phyloP scores from a whole-genome alignment of 2,888 invertebrate species.

The Lacanobia wlatinum region DNA sequence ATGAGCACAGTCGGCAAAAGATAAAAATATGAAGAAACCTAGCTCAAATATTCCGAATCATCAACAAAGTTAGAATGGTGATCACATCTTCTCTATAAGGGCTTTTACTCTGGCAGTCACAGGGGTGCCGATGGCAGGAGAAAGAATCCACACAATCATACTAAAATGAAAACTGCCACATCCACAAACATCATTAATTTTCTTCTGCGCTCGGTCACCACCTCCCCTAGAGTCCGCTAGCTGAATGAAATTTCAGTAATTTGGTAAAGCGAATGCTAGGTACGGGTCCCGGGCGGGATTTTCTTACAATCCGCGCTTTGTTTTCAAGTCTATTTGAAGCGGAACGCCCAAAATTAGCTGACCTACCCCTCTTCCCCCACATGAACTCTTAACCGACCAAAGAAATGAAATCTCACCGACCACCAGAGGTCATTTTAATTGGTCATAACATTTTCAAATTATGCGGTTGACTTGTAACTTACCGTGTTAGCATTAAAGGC shows the following conservation, averaged over 20 bases:
- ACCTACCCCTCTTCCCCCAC: slow-evolving; percentile 56
- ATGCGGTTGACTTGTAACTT: slow-evolving; percentile 71
- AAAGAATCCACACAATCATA: not conserved
- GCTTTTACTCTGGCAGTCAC: too few relatives aligned
- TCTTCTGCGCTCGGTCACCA: slow-evolving; percentile 65
- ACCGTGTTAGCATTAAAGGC: slow-evolving; percentile 70
- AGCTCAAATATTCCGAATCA: too few relatives aligned
- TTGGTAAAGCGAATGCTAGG: slow-evolving; percentile 90
- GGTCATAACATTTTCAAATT: slow-evolving; percentile 69
- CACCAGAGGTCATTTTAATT: slow-evolving; percentile 73
- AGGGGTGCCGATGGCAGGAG: too few relatives aligned
- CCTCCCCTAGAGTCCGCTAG: slow-evolving; percentile 83
- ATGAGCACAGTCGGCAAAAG: too few relatives aligned
- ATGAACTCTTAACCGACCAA: slow-evolving; percentile 42
- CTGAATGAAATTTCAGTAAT: slow-evolving; percentile 90
- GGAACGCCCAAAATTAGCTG: slow-evolving; percentile 71
- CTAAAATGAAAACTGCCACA: slow-evolving; percentile 57
- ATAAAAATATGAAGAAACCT: too few relatives aligned
- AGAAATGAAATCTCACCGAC: slow-evolving; percentile 54
- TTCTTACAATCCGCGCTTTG: slow-evolving; percentile 89
- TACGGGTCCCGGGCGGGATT: slow-evolving; percentile 86
- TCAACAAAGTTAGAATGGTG: too few relatives aligned
- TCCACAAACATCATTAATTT: slow-evolving; percentile 61
- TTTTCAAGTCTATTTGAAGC: slow-evolving; percentile 84
- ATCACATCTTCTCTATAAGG: too few relatives aligned